phyloP scores from a whole-genome alignment of 2,797 vertebrate species.

The Adelosebastes latens region DNA sequence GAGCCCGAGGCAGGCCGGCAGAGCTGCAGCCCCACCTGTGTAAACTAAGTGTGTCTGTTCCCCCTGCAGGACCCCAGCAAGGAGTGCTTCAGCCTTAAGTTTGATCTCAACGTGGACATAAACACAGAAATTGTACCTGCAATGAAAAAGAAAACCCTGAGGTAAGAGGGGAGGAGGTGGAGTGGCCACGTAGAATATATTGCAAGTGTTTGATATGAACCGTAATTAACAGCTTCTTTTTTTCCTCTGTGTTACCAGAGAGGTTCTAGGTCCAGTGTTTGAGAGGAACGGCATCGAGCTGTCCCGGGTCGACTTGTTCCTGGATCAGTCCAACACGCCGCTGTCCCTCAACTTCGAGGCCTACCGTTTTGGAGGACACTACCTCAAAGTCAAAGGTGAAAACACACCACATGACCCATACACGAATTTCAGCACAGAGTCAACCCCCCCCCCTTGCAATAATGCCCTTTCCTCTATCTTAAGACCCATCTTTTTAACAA shows the following conservation, averaged over 20 bases:
- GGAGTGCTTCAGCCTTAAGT: slow-evolving; percentile 97
- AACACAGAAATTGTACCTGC: slow-evolving; percentile 94
- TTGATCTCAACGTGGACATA: slow-evolving; percentile 89
- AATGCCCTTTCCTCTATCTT: not conserved
- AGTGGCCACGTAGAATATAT: rapidly evolving
- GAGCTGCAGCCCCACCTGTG: slow-evolving; percentile 31
- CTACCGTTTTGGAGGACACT: slow-evolving; percentile 93
- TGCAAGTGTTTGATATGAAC: not conserved
- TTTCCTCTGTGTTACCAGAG: slow-evolving; percentile 75
- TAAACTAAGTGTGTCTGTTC: slow-evolving; percentile 41
- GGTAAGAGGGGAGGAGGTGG: slow-evolving; percentile 78
- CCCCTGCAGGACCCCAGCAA: slow-evolving; percentile 92
- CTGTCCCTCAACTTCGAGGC: slow-evolving; percentile 94
- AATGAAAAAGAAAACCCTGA: slow-evolving; percentile 93
- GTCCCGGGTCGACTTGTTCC: slow-evolving; percentile 89
- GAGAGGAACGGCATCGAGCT: slow-evolving; percentile 92
- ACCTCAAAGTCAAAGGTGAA: slow-evolving; percentile 95
- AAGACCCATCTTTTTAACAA: not conserved
- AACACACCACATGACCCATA: not conserved
- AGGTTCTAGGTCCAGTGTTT: slow-evolving; percentile 91
- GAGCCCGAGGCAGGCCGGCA: not conserved
- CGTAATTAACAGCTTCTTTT: not conserved
- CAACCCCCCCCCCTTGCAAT: not conserved
- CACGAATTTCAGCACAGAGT: not conserved
- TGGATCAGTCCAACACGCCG: slow-evolving; percentile 97